phyloP scores from a whole-genome alignment of 2,113 vertebrate genomes.

The Glaucomys volans region DNA sequence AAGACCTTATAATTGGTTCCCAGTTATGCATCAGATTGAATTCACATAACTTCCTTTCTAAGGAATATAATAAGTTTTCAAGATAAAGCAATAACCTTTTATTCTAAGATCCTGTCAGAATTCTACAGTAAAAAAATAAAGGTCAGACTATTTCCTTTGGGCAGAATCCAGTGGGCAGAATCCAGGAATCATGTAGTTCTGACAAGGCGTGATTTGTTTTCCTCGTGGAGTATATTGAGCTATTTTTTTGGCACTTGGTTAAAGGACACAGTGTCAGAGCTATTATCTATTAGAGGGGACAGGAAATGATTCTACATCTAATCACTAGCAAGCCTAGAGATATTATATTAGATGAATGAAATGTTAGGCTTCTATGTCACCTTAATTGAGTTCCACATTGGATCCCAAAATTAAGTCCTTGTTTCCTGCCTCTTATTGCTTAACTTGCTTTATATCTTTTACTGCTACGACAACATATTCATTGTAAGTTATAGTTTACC shows the following conservation, averaged over 20 bases:
- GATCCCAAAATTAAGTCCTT: conserved; percentile 63
- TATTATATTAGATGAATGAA: conserved; percentile 71
- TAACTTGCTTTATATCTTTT: conserved; percentile 30
- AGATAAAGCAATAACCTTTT: conserved; percentile 31
- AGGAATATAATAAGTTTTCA: conserved; percentile 18
- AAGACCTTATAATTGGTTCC: neutral
- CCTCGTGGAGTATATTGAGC: neutral
- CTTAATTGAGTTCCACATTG: conserved; percentile 66
- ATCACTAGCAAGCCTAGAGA: conserved; percentile 43
- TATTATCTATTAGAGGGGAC: conserved; percentile 56
- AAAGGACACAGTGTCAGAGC: conserved; percentile 70
- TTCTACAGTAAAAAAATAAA: conserved; percentile 32
- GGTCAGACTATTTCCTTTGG: neutral
- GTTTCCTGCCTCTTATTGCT: conserved; percentile 58
- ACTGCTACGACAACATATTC: conserved; percentile 48
- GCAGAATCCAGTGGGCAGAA: neutral
- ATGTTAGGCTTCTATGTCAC: conserved; percentile 62
- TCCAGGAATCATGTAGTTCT: neutral
- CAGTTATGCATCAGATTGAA: neutral
- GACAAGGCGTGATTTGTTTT: conserved; percentile 61
- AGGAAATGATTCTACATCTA: conserved; percentile 57
- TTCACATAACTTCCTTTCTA: conserved; percentile 22
- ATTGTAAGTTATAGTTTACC: conserved; percentile 54
- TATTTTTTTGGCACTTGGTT: conserved; percentile 46
- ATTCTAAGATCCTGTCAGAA: conserved; percentile 8